Percentiles rank a stretch among this genome's conserved stretches.
Evolutionary conservation across 2,797 vertebrate genomes (phyloP).

Genomic region (Liasis olivaceus): DNA sequence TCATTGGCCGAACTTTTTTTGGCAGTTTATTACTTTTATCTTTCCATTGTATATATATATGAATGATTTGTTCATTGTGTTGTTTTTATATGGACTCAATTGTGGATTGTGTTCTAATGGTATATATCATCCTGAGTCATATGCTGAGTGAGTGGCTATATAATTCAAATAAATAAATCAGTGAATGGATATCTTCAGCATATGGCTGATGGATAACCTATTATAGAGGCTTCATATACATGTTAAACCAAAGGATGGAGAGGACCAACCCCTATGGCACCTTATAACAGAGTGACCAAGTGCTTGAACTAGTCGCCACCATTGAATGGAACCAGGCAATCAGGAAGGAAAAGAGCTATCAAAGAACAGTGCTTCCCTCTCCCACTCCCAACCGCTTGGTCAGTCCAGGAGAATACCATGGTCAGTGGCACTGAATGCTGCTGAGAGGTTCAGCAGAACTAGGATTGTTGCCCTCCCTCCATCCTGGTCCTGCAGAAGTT

Average conservation of each 20-base stretch:
- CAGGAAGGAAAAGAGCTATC: background rate
- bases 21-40: too few relatives aligned
- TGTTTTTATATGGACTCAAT: background rate
- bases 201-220: background rate
- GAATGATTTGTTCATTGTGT: background rate
- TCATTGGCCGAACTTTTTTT: too few relatives aligned
- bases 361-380: background rate
- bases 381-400: background rate
- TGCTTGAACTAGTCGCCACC: background rate
- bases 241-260: background rate
- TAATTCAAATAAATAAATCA: background rate
- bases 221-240: background rate
- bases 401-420: background rate
- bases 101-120: background rate
- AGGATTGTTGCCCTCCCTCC: background rate
- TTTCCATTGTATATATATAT: background rate
- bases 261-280: background rate
- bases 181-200: background rate
- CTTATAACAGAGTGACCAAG: background rate
- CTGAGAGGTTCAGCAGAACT: background rate
- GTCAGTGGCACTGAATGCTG: background rate
- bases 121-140: background rate
- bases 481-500: background rate
- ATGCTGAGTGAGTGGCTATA: background rate
- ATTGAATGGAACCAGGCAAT: background rate